Evolutionary conservation across 2,113 vertebrate genomes (phyloP).

Genomic region (Murina feae): DNA sequence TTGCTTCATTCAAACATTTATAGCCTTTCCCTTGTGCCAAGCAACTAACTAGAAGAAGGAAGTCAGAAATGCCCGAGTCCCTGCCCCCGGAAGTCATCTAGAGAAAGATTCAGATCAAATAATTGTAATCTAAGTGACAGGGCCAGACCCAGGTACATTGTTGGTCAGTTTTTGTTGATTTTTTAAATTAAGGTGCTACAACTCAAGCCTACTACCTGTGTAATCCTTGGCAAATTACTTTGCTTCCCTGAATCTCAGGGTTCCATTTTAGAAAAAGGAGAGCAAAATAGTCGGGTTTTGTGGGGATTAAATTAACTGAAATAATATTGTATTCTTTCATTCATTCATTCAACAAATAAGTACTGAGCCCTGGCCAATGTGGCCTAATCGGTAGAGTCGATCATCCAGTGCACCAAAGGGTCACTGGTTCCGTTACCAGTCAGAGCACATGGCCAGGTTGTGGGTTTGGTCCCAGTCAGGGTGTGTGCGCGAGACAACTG

Average conservation of each 20-base stretch:
- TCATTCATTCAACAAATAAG: not conserved
- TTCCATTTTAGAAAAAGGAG: not conserved
- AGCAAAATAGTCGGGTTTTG: not conserved
- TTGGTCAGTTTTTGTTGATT: not conserved
- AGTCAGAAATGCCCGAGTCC: not conserved
- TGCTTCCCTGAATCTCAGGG: not conserved
- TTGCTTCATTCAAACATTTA: slow-evolving; percentile 4
- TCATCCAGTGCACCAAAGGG: not conserved
- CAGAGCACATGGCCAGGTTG: not conserved
- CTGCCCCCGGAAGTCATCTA: not conserved
- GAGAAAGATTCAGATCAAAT: not conserved
- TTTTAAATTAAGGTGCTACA: not conserved
- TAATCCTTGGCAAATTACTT: not conserved
- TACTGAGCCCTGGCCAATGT: not conserved
- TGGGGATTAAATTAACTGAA: not conserved
- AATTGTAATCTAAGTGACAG: slow-evolving; percentile 19
- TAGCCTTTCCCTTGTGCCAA: not conserved
- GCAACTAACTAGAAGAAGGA: not conserved
- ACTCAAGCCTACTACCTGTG: not conserved
- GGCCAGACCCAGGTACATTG: not conserved
- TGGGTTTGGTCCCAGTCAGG: not conserved
- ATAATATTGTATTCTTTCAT: not conserved
- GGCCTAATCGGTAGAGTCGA: not conserved
- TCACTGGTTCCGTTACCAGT: not conserved
- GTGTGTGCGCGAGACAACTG: not conserved